These are phyloP conservation scores for Sylvicola fuscatus DNA, from an alignment of 2,888 invertebrate genomes.

Conservation along the genomic window DNA sequence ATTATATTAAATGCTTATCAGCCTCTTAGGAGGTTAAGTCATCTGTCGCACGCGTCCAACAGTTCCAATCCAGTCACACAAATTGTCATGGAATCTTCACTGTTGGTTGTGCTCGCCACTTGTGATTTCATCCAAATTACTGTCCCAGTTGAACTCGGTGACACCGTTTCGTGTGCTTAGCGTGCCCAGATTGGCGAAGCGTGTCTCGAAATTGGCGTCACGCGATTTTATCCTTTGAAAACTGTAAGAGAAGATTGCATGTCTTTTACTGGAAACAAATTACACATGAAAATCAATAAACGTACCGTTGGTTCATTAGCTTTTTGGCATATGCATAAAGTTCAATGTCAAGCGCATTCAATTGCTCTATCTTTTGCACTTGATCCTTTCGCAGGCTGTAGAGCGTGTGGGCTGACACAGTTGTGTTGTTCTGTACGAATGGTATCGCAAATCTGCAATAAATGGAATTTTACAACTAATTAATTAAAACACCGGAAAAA, in stretches of 20 bases:
- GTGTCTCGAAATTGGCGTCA: slow-evolving; percentile 60
- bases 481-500: too few relatives aligned
- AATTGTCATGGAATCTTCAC: too few relatives aligned
- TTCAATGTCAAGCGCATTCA: slow-evolving; percentile 80
- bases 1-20: too few relatives aligned
- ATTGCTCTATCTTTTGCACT: slow-evolving; percentile 48
- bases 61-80: too few relatives aligned
- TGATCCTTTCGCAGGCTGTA: slow-evolving; percentile 55
- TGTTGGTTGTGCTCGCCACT: slow-evolving; percentile 6
- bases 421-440: slow-evolving; percentile 83
- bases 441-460: slow-evolving; percentile 60
- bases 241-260: slow-evolving; percentile 32
- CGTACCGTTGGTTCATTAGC: slow-evolving; percentile 55
- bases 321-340: slow-evolving; percentile 84
- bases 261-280: too few relatives aligned
- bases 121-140: slow-evolving; percentile 47
- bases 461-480: too few relatives aligned
- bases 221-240: slow-evolving; percentile 61
- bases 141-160: slow-evolving; percentile 80
- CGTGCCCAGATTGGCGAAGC: slow-evolving; percentile 70
- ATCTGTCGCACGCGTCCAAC: too few relatives aligned
- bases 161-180: slow-evolving; percentile 50
- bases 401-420: slow-evolving; percentile 65
- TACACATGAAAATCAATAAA: slow-evolving; percentile 3
- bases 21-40: too few relatives aligned